phyloP scores from a whole-genome alignment of 2,888 invertebrate genomes.

The Athalia rosae region DNA sequence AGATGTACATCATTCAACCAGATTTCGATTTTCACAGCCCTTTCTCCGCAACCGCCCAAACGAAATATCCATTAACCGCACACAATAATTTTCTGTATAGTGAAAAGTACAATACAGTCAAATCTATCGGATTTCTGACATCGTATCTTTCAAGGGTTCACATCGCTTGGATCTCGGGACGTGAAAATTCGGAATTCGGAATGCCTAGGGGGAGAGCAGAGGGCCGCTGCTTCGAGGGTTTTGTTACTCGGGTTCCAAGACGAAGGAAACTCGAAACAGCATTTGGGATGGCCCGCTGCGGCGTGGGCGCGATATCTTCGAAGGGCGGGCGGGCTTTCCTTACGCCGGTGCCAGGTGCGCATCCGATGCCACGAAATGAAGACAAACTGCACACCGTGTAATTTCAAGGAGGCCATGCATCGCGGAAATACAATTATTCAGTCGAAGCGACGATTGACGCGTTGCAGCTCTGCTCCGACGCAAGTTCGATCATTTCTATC shows the following conservation, averaged over 20 bases:
- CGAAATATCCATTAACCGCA: not conserved
- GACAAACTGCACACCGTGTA: too few species aligned
- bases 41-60: not conserved
- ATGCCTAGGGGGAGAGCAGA: too few species aligned
- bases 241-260: not conserved
- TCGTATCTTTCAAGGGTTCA: not conserved
- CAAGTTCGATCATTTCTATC: too few species aligned
- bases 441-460: too few species aligned
- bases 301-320: slow-evolving; percentile 20
- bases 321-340: slow-evolving; percentile 7
- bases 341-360: not conserved
- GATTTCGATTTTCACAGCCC: not conserved
- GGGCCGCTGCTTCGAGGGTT: slow-evolving; percentile 8
- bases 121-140: not conserved
- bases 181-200: not conserved
- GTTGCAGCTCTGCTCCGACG: too few species aligned
- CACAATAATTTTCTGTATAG: not conserved
- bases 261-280: slow-evolving; percentile 5
- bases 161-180: slow-evolving; percentile 23
- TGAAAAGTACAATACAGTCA: not conserved
- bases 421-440: too few species aligned
- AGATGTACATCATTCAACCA: not conserved
- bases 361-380: not conserved
- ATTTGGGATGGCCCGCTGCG: not conserved
- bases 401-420: too few species aligned